Percentiles rank a stretch among this genome's conserved stretches.
phyloP scores from a whole-genome alignment of 2,888 invertebrate species.

The Agrotis puta region DNA sequence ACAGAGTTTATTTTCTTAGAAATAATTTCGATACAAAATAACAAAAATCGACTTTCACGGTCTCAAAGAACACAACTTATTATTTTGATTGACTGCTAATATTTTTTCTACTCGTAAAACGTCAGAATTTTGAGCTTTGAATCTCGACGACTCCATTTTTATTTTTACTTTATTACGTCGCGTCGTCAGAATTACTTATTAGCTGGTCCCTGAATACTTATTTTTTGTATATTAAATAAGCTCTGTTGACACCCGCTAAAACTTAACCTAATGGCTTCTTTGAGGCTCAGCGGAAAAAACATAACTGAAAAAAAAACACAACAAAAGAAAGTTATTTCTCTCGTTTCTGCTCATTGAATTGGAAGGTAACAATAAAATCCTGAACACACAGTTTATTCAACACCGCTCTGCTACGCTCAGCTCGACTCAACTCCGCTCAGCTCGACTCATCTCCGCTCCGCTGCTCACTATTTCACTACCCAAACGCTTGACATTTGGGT shows the following conservation, averaged over 20 bases:
- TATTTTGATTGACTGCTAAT: slow-evolving; percentile 57
- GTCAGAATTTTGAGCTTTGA: slow-evolving; percentile 32
- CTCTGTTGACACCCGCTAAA: slow-evolving; percentile 24
- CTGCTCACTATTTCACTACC: neutral
- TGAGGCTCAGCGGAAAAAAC: neutral
- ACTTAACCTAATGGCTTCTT: neutral
- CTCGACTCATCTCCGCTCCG: slow-evolving; percentile 1
- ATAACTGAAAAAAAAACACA: neutral
- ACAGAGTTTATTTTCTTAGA: slow-evolving; percentile 11
- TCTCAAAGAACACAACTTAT: slow-evolving; percentile 36
- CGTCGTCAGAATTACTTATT: slow-evolving; percentile 33
- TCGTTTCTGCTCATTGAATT: neutral
- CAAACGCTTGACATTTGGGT: slow-evolving; percentile 45
- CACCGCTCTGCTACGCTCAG: neutral
- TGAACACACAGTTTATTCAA: neutral
- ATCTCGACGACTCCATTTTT: slow-evolving; percentile 31
- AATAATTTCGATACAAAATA: slow-evolving; percentile 23
- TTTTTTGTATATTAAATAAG: slow-evolving; percentile 26
- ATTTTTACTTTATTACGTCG: slow-evolving; percentile 40
- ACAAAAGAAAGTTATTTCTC: neutral
- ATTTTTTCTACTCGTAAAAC: slow-evolving; percentile 19
- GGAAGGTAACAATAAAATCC: slow-evolving; percentile 1
- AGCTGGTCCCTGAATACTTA: slow-evolving; percentile 24
- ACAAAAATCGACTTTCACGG: slow-evolving; percentile 10
- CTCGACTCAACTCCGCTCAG: too few species aligned